Base-by-base conservation (phyloP, 2,888 invertebrate species). In the Meloe dianella region DNA sequence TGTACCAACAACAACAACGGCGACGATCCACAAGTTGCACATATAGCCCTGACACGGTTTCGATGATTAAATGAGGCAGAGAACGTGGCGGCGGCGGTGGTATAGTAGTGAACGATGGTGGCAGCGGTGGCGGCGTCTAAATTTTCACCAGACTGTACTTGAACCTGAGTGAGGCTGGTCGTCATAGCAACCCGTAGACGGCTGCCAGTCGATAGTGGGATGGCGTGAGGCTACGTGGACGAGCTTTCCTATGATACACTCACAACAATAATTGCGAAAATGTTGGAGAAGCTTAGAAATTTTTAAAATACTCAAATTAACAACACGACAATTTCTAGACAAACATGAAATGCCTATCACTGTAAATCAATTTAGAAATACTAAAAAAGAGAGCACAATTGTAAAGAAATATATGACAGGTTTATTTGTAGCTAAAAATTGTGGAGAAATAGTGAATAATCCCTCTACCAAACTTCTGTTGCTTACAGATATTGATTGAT, bases 91-190 rank as follows among this genome's bases (percentile, higher is more conserved):
- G 35, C 3, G 51, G 22, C 24, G 51, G 51, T 10, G 12, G 56
- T 32, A 56, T 35, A 47, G 61, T 29, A 14, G n/a, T 60, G 47
- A n/a, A 12, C 58, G 62, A 54, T 60, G 67, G 66, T 67, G 66
- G 64, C 63, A 65, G 64, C 64, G 64, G 41, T 64, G 41, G 58
- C 60, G 66, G 60, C 62, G 64, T 61, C 62, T 62, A 72, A 74
- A 75, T 79, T 80, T 80, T 74, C 73, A 71, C 74, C 75, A 77
- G 80, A 80, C 79, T 80, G 79, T 80, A 80, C 80, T 76, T 74
- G 78, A 80, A 78, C 78, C 78, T 77, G 80, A 78, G 78, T 73
- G 79, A 77, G 71, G 74, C 77, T 76, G 76, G 79, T 80, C 68
- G 72, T 73, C 76, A 80, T 80, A 77, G 77, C 68, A 75, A 80